These are phyloP conservation scores for Actinernus sp. DNA, from an alignment of 92 coral and sea anemone species.

Conservation along the genomic window DNA sequence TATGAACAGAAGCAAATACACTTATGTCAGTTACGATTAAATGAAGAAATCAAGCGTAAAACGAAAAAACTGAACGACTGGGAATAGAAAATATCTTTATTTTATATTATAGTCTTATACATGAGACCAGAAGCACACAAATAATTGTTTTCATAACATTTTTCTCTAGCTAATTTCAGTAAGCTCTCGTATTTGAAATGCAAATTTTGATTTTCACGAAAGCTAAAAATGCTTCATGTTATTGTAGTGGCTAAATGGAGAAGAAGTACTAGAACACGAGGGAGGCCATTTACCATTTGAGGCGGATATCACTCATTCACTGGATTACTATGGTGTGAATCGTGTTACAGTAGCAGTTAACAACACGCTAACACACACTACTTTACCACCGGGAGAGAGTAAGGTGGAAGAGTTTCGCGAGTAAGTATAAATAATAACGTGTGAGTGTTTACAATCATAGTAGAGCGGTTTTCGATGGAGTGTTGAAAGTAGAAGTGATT, in stretches of 20 bases:
- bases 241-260: conserved; percentile 81
- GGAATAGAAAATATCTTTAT: no score
- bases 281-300: conserved; percentile 95
- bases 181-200: no score
- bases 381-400: conserved; percentile 96
- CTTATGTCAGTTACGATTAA: no score
- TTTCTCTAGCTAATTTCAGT: no score
- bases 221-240: background rate
- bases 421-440: conserved; percentile 44
- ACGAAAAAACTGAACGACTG: no score
- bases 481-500: background rate
- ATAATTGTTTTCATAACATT: no score
- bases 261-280: conserved; percentile 57
- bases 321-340: conserved; percentile 72
- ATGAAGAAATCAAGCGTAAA: no score
- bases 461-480: background rate
- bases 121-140: no score
- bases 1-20: no score
- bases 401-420: conserved; percentile 76
- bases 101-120: no score
- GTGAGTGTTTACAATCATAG: background rate
- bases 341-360: conserved; percentile 95
- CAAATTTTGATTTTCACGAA: background rate
- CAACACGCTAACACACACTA: conserved; percentile 83
- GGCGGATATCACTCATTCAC: conserved; percentile 53